Evolutionary conservation across 2,888 invertebrate genomes (phyloP), one percentile per base, ranked within the genome.

Genomic region (Rhagophthalmus giganteus): DNA sequence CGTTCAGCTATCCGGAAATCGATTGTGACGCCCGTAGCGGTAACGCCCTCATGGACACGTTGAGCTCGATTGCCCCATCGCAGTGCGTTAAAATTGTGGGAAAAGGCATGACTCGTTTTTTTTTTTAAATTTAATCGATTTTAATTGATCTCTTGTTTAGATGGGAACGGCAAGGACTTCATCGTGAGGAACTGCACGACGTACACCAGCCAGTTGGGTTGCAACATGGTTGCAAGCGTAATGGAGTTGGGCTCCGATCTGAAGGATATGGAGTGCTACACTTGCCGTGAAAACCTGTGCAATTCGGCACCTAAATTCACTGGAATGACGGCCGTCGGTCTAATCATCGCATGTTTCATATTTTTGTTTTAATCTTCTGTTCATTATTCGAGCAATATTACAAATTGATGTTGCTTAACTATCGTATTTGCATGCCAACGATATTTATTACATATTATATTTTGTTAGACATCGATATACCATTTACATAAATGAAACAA

Each of bases 21-120:
- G 46, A 52, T 11, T 52, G 52, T 25, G 40, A 40, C n/a, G 27
- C 37, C 9, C 28, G 30, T 25, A 41, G 31, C 14, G 52, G 47
- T 35, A 52, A 14, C 14, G 28, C 34, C 1, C n/a, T 51, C 9
- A 11, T 47, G 8, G 47, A 47, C 24, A 28, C 41, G 13, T 32
- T 47, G 3, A 16, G 46, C 8, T 52, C 52, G 0, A 46, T 40
- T 1, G 20, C 46, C 7, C 50, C 55, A n/a, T 37, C 44, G 14
- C 46, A 54, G 13, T 57, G 56, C 27, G 50, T 54, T 2, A 57
- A 57, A 40, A 47, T 57, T 3, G 34, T 39, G 6, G 54, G 50
- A 35, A 54, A 53, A 40, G 50, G 56, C 54, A 51, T n/a, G n/a
- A n/a, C n/a, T n/a, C n/a, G n/a, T n/a, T n/a, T n/a, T n/a, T n/a